These are phyloP conservation scores for Semibalanus balanoides DNA, from an alignment of 1,140 invertebrate species.

Conservation along the genomic window DNA sequence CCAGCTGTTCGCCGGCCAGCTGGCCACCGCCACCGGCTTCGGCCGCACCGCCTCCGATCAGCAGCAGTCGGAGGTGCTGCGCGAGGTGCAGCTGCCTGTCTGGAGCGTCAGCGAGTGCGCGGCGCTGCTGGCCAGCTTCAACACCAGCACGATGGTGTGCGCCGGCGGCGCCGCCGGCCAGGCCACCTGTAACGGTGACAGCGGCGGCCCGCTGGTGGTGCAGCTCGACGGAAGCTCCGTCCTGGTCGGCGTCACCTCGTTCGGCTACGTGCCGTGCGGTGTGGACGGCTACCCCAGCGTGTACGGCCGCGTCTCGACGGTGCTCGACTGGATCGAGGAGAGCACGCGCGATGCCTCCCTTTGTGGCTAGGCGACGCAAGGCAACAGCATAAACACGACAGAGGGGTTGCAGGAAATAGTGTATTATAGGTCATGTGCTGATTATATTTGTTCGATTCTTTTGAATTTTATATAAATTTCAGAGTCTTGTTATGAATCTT, in stretches of 20 bases:
- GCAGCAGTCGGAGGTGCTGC: not conserved
- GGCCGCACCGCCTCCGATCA: constrained; percentile 1
- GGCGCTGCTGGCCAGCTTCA: not conserved
- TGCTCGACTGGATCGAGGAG: not conserved
- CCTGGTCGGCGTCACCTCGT: constrained; percentile 3
- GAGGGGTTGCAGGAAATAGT: too few relatives aligned
- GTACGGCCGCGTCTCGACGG: not conserved
- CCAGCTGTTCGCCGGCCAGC: not conserved
- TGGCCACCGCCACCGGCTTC: constrained; percentile 5
- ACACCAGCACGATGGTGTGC: constrained; percentile 43
- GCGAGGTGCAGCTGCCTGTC: constrained; percentile 8
- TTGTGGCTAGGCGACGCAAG: too few relatives aligned
- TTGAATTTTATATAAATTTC: too few relatives aligned
- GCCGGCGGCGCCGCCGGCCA: constrained; percentile 36
- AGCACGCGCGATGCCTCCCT: too few relatives aligned
- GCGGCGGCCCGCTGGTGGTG: constrained; percentile 5
- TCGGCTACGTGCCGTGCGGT: not conserved
- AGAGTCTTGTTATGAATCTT: too few relatives aligned
- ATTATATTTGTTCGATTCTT: too few relatives aligned
- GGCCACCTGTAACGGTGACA: constrained; percentile 7
- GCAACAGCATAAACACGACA: too few relatives aligned
- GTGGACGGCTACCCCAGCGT: not conserved
- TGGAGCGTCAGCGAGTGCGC: constrained; percentile 5
- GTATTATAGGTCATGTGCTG: too few relatives aligned
- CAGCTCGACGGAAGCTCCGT: not conserved